These are phyloP conservation scores for Glaucidium brasilianum DNA, from an alignment of 2,113 vertebrate genomes.

Conservation along the genomic window DNA sequence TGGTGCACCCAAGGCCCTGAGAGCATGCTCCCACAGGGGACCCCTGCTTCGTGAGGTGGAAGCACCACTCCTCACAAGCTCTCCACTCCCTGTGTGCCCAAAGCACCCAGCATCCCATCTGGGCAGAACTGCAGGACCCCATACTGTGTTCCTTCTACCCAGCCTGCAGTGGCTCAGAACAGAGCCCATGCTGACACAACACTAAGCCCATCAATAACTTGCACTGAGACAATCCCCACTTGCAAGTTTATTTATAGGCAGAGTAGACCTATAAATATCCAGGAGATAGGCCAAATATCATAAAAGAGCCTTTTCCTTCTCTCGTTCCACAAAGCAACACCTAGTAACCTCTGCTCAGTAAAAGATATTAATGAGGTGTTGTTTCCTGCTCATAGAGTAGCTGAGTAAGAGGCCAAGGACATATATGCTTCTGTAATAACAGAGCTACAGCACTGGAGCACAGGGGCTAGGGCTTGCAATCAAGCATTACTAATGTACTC, in stretches of 20 bases:
- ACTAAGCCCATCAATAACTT: neutral
- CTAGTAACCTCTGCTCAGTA: neutral
- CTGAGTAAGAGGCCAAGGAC: constrained; percentile 5
- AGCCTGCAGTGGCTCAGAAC: neutral
- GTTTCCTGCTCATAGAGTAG: neutral
- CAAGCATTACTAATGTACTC: neutral
- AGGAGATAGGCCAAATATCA: neutral
- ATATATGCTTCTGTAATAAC: neutral
- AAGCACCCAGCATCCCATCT: accelerated
- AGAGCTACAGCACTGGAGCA: neutral
- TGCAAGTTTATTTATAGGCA: neutral
- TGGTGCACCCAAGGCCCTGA: neutral
- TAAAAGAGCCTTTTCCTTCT: neutral
- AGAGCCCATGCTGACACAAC: neutral
- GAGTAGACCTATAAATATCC: neutral
- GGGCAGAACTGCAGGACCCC: accelerated
- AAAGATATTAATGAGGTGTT: neutral
- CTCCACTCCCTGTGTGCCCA: no score
- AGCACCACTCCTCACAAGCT: neutral
- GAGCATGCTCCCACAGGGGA: neutral
- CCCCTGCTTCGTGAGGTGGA: neutral
- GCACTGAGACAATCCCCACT: neutral
- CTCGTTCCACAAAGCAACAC: neutral
- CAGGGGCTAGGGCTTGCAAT: neutral
- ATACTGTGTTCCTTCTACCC: accelerated